A percentile compares a stretch with the other conserved stretches of the same genome.
Conservation (phyloP, 2,797 vertebrate genomes). For the Eospalax fontanierii region DNA sequence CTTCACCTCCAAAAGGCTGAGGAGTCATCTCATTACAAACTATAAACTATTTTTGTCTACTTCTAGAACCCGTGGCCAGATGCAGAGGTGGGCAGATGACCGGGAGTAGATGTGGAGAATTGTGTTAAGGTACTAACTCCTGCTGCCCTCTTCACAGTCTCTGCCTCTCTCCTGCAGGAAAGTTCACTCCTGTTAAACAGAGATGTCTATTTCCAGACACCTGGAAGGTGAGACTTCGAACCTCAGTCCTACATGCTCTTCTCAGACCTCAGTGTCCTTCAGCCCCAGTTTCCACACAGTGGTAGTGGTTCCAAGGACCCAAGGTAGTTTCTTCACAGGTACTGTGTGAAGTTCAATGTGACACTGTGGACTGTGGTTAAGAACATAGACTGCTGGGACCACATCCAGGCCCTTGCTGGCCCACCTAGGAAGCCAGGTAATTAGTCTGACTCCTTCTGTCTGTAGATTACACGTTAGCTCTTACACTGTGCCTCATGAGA, state of each 20-base stretch:
- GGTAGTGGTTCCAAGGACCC: neutral
- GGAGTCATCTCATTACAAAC: neutral
- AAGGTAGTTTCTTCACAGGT: neutral
- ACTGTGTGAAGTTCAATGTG: neutral
- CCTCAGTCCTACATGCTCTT: too few species aligned
- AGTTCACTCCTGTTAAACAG: neutral
- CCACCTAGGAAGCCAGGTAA: neutral
- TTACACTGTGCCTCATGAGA: neutral
- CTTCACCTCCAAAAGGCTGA: too few species aligned
- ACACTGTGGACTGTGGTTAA: neutral
- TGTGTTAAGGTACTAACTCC: neutral
- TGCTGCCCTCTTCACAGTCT: neutral
- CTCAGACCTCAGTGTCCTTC: neutral
- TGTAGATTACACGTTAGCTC: neutral
- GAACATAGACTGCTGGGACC: neutral
- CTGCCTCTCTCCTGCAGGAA: neutral
- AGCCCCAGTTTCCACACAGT: neutral
- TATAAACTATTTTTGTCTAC: neutral
- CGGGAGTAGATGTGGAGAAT: neutral
- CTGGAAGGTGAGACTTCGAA: neutral
- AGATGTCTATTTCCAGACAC: neutral
- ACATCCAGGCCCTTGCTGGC: neutral
- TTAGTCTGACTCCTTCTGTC: neutral
- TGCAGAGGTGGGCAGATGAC: neutral
- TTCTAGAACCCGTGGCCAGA: neutral